These are phyloP conservation scores for Syngnathus acus DNA, from an alignment of 2,797 vertebrate species.

Conservation along the genomic window DNA sequence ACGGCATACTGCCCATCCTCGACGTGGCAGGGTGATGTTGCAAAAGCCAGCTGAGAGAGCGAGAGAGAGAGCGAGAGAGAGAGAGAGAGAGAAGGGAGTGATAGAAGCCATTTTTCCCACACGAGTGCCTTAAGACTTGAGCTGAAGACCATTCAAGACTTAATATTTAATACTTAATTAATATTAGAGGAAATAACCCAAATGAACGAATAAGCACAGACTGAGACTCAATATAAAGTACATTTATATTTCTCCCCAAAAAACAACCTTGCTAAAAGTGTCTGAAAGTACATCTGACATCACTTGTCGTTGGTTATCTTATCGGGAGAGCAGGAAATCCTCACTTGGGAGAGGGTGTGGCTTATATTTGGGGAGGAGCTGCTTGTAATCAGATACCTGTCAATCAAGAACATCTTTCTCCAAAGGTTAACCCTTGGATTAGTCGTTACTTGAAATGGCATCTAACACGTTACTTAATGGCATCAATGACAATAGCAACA, in stretches of 20 bases:
- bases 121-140: slow-evolving; percentile 10
- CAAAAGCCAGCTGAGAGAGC: slow-evolving; percentile 26
- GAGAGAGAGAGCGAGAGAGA: slow-evolving; percentile 5
- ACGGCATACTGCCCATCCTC: slow-evolving; percentile 34
- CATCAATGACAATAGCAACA: too few species aligned
- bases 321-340: not conserved
- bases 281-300: not conserved
- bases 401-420: not conserved
- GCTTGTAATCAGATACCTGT: not conserved
- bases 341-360: not conserved
- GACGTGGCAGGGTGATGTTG: slow-evolving; percentile 65
- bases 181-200: not conserved
- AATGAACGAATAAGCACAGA: not conserved
- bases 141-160: not conserved
- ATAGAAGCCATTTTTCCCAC: not conserved
- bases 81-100: slow-evolving; percentile 3
- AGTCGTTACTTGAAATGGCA: not conserved
- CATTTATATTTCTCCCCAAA: too few species aligned
- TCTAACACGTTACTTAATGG: too few species aligned
- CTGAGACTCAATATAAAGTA: too few species aligned
- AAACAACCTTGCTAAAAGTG: not conserved
- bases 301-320: not conserved
- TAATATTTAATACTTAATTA: too few species aligned
- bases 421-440: not conserved
- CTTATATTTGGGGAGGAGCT: not conserved